Evolutionary conservation across 2,888 invertebrate species (phyloP), one percentile per base, ranked within the genome.

Genomic region (Plutella xylostella): DNA sequence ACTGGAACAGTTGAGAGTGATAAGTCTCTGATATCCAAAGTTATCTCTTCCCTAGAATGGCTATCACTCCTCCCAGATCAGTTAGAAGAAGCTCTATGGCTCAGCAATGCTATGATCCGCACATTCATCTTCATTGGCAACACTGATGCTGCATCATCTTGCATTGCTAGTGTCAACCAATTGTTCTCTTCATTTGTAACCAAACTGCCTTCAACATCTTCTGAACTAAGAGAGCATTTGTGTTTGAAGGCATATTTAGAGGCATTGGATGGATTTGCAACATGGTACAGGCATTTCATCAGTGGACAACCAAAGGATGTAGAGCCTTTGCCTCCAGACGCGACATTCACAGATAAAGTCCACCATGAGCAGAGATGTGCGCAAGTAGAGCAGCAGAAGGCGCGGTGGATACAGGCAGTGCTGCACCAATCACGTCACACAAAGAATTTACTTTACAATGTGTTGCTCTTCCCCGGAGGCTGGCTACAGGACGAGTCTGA

Each of bases 81-180:
- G 70, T 75, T 91, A 34, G 87, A 89, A 31, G 96, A 96, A 72
- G 91, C 93, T 9, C 65, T 97, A 18, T 90, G 90, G 86, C 91
- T 97, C 63, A 90, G 93, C n/a, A 97, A 97, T 84, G 90, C 93
- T 14, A 87, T 97, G 65, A 91, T 96, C 60, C 89, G 96, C 48
- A 89, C 88, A 46, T 97, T 96, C 68, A 83, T 97, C 49, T 92
- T 90, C 2, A 86, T 91, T 56, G 88, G 90, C 21, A 97, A 96
- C 69, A 79, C 93, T 42, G 92, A 92, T 62, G 94, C 94, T 47
- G 94, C 96, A 18, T 87, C 92, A 40, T 83, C 89, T 49, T 90
- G 93, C 43, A 89, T 93, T 55, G 55, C 54, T 14, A 74, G 58
- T 55, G 49, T 83, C 2, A 68, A 67, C 41, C 60, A 71, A 50